phyloP scores from a whole-genome alignment of 2,888 invertebrate genomes.

The Pollenia griseotomentosa region DNA sequence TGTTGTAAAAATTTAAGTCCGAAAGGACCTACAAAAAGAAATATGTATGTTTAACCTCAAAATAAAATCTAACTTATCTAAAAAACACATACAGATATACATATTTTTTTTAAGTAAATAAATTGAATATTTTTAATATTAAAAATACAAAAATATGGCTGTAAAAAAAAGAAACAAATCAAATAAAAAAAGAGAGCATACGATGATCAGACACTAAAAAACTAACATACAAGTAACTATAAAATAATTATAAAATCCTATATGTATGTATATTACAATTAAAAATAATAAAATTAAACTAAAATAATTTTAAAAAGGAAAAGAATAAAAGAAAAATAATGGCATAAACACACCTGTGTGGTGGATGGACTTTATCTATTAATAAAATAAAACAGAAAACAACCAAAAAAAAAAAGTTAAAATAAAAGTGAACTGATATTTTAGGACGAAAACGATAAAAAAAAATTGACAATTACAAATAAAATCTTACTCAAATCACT shows the following conservation, averaged over 20 bases:
- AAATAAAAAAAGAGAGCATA: constrained; percentile 39
- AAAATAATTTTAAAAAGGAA: constrained; percentile 19
- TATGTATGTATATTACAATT: constrained; percentile 44
- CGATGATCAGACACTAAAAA: constrained; percentile 5
- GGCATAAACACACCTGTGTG: constrained; percentile 27
- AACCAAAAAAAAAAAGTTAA: constrained; percentile 11
- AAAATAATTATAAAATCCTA: constrained; percentile 44
- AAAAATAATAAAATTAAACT: constrained; percentile 52
- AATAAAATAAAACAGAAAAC: constrained; percentile 17
- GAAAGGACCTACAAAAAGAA: not conserved
- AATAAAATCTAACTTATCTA: constrained; percentile 8
- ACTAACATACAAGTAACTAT: constrained; percentile 22
- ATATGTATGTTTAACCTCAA: not conserved
- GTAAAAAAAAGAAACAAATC: constrained; percentile 14
- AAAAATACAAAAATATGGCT: constrained; percentile 54
- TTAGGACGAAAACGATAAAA: constrained; percentile 21
- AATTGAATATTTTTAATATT: constrained; percentile 35
- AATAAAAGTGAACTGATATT: constrained; percentile 31
- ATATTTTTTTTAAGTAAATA: constrained; percentile 37
- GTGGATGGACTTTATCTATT: constrained; percentile 45
- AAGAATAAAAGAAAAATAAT: constrained; percentile 19
- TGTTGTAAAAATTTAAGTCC: not conserved
- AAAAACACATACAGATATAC: constrained; percentile 28
- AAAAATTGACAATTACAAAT: constrained; percentile 55
- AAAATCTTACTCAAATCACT: constrained; percentile 68